These are phyloP conservation scores for Tenthredo livida DNA, from an alignment of 2,888 invertebrate genomes.

Conservation along the genomic window DNA sequence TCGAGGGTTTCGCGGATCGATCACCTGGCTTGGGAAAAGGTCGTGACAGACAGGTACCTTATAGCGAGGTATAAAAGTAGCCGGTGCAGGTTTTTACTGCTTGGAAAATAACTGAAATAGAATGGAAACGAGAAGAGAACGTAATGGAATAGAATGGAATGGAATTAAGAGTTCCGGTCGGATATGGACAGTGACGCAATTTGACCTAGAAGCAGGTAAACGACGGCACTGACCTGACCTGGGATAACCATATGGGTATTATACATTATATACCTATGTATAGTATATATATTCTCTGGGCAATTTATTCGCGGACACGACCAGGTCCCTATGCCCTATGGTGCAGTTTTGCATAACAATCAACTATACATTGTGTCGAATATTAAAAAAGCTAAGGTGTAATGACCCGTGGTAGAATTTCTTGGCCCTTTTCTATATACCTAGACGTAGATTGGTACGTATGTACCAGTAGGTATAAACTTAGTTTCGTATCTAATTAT, in stretches of 20 bases:
- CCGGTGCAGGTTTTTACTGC: conserved; percentile 14
- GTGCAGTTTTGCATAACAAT: background rate
- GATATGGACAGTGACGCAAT: conserved; percentile 35
- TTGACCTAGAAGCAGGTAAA: conserved; percentile 36
- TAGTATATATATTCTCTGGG: background rate
- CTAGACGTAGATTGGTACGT: background rate
- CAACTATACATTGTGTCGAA: background rate
- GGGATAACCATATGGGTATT: background rate
- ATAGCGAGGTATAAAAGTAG: background rate
- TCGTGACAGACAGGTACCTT: background rate
- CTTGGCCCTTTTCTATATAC: background rate
- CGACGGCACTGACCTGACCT: conserved; percentile 26
- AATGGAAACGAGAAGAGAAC: conserved; percentile 32
- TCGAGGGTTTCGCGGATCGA: conserved; percentile 27
- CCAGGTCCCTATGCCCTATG: background rate
- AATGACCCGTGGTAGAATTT: conserved; percentile 13
- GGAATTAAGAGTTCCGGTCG: conserved; percentile 46
- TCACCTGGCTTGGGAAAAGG: conserved; percentile 37
- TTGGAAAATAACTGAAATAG: conserved; percentile 14
- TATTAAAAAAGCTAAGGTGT: background rate
- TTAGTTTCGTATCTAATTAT: conserved; percentile 32
- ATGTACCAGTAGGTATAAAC: background rate
- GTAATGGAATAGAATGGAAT: conserved; percentile 40
- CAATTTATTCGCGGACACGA: conserved; percentile 34
- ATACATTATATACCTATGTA: background rate